Evolutionary conservation across 2,888 invertebrate species (phyloP).

Genomic region (Chloroclysta siterata): DNA sequence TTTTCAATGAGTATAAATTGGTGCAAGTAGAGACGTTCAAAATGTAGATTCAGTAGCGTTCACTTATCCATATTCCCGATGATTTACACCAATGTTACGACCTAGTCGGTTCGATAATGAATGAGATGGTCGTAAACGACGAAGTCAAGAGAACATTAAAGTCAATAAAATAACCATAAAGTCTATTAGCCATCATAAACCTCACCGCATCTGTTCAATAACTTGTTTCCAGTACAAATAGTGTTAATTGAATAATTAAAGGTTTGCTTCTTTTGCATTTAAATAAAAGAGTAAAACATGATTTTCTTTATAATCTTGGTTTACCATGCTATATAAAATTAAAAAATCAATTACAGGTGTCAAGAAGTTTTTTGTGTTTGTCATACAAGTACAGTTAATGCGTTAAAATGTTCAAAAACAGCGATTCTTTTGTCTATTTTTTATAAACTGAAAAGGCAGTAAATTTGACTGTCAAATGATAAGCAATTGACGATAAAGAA

Average conservation of each 20-base stretch:
- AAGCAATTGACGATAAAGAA: constrained; percentile 74
- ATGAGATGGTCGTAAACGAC: constrained; percentile 80
- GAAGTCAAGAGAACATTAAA: constrained; percentile 82
- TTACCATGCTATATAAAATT: not conserved
- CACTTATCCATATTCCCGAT: constrained; percentile 68
- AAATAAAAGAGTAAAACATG: constrained; percentile 21
- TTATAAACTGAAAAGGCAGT: constrained; percentile 52
- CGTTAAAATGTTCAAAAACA: constrained; percentile 27
- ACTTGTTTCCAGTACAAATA: constrained; percentile 77
- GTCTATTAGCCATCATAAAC: constrained; percentile 82
- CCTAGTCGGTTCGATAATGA: constrained; percentile 82
- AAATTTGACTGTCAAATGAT: constrained; percentile 75
- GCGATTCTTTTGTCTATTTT: constrained; percentile 38
- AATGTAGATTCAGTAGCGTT: constrained; percentile 51
- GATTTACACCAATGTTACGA: constrained; percentile 80
- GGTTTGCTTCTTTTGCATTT: constrained; percentile 41
- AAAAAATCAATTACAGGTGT: not conserved
- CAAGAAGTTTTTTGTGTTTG: not conserved
- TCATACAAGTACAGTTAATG: constrained; percentile 14
- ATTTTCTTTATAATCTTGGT: not conserved
- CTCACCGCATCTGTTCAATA: constrained; percentile 81
- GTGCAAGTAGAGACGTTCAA: constrained; percentile 47
- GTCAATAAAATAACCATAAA: constrained; percentile 85
- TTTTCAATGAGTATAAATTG: constrained; percentile 58
- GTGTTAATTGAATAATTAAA: constrained; percentile 72